Evolutionary conservation across 2,797 vertebrate species (phyloP).

Genomic region (Petrocephalus sullivani): DNA sequence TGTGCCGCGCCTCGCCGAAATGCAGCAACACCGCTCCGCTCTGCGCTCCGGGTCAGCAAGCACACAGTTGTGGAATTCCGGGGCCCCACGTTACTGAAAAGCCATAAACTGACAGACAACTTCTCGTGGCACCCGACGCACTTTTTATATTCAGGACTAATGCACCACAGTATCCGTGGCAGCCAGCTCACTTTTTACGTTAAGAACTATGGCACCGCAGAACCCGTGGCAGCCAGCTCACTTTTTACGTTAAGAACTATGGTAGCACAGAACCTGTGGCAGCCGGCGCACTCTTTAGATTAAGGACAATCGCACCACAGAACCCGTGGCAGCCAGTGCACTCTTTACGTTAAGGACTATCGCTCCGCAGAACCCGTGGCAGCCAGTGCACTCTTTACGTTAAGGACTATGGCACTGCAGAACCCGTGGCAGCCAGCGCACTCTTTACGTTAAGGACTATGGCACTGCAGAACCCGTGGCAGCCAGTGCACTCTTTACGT

Average conservation of each 20-base stretch:
- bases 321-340: too few relatives aligned
- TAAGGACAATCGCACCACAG: background rate
- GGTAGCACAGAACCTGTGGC: too few relatives aligned
- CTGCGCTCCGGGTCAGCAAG: constrained; percentile 46
- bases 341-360: too few relatives aligned
- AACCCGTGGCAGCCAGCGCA: too few relatives aligned
- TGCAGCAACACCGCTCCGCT: constrained; percentile 40
- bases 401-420: too few relatives aligned
- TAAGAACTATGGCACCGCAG: background rate
- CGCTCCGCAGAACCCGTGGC: background rate
- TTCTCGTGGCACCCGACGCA: background rate
- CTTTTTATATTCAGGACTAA: background rate
- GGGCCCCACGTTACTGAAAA: constrained; percentile 43
- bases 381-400: background rate
- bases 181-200: too few relatives aligned
- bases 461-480: background rate
- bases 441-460: background rate
- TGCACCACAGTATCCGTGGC: too few relatives aligned
- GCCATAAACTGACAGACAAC: constrained; percentile 45
- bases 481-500: background rate
- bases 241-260: too few relatives aligned
- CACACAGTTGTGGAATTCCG: constrained; percentile 53
- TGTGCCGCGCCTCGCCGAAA: constrained; percentile 43
- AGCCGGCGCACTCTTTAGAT: too few relatives aligned
- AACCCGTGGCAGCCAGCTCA: too few relatives aligned